These are phyloP conservation scores for Hylyphantes graminicola DNA, from an alignment of 1,140 invertebrate species.

Conservation along the genomic window DNA sequence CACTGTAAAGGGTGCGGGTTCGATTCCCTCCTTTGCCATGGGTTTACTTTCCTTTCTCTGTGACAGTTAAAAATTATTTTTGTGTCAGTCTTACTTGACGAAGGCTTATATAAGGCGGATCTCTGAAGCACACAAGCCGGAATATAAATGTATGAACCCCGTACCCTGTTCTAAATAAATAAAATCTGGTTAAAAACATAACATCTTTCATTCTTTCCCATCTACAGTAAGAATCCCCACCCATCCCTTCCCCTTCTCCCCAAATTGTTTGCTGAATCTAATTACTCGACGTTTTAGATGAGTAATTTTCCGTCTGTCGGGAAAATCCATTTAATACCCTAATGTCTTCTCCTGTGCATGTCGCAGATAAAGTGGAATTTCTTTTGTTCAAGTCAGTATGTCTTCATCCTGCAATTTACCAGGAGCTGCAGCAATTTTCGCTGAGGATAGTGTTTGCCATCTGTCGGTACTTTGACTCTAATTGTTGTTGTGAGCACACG, in stretches of 20 bases:
- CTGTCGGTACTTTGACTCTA: conserved; percentile 19
- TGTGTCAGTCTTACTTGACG: no score
- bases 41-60: no score
- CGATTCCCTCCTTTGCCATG: no score
- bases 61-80: no score
- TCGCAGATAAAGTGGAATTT: not conserved
- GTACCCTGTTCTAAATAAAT: no score
- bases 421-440: conserved; percentile 13
- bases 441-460: conserved; percentile 26
- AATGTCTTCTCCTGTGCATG: conserved; percentile 14
- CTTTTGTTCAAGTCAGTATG: not conserved
- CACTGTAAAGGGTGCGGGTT: no score
- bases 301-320: conserved; percentile 29
- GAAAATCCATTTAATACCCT: conserved; percentile 45
- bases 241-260: not conserved
- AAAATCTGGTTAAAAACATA: no score
- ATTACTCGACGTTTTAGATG: conserved; percentile 49
- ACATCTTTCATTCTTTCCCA: no score
- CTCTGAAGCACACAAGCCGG: no score
- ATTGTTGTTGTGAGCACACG: conserved; percentile 1
- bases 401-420: conserved; percentile 43
- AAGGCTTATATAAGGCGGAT: no score
- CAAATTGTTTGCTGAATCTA: conserved; percentile 51
- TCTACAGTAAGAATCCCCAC: no score
- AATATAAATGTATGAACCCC: no score